Conservation (phyloP, 2,113 vertebrate genomes). For the Python bivittatus region DNA sequence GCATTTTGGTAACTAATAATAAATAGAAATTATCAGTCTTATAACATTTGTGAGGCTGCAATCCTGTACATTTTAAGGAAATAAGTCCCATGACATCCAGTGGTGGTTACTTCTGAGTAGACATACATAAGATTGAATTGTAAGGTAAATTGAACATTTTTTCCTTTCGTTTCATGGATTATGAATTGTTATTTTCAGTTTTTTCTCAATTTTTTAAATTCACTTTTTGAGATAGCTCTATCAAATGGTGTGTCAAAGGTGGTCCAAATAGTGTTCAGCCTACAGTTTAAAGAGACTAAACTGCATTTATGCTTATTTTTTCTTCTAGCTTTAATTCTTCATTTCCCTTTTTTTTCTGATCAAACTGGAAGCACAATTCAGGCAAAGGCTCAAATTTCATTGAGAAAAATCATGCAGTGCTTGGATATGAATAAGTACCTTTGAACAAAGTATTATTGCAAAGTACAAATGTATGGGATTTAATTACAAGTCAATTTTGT, state of each 20-base stretch:
- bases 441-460: background rate
- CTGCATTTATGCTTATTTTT: background rate
- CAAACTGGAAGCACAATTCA: background rate
- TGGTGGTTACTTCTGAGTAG: background rate
- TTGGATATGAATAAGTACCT: background rate
- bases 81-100: background rate
- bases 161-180: conserved; percentile 37
- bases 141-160: conserved; percentile 17
- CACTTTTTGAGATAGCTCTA: conserved; percentile 51
- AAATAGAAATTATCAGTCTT: background rate
- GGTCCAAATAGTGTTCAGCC: conserved; percentile 40
- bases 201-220: conserved; percentile 53
- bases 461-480: background rate
- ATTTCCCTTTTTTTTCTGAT: background rate
- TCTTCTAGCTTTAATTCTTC: background rate
- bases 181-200: conserved; percentile 55
- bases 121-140: background rate
- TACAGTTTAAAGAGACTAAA: conserved; percentile 13
- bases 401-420: background rate
- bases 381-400: background rate
- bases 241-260: conserved; percentile 50
- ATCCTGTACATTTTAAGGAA: background rate
- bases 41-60: conserved; percentile 16
- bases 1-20: conserved; percentile 39
- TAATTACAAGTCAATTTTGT: background rate